Evolutionary conservation across 2,888 invertebrate species (phyloP).

Genomic region (Zelleria hepariella): DNA sequence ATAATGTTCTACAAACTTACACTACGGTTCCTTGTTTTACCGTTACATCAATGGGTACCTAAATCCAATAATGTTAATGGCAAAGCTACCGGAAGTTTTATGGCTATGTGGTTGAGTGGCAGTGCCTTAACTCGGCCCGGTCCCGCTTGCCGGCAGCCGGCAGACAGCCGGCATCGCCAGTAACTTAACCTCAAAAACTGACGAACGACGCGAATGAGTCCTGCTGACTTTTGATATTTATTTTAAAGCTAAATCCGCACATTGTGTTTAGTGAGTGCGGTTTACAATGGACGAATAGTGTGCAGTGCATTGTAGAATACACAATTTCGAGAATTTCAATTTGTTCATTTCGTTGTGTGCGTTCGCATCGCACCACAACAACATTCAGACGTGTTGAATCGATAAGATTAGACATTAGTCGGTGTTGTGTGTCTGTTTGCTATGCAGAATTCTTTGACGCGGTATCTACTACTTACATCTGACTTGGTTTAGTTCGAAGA

Average conservation of each 20-base stretch:
- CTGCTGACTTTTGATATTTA: conserved; percentile 14
- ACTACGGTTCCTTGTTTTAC: background rate
- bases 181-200: conserved; percentile 69
- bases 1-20: background rate
- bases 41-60: background rate
- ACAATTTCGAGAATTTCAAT: background rate
- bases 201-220: conserved; percentile 64
- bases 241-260: background rate
- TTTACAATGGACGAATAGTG: no score
- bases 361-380: background rate
- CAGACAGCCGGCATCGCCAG: conserved; percentile 60
- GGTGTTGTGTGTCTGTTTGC: background rate
- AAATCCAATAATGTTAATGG: background rate
- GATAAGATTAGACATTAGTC: conserved; percentile 2
- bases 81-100: background rate
- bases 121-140: conserved; percentile 24
- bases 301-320: background rate
- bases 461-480: background rate
- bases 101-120: background rate
- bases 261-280: background rate
- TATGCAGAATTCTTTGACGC: background rate
- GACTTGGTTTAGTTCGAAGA: background rate
- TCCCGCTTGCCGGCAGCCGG: conserved; percentile 22
- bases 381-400: background rate
- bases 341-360: background rate